phyloP scores from a whole-genome alignment of 2,797 vertebrate species.

The Takifugu rubripes region DNA sequence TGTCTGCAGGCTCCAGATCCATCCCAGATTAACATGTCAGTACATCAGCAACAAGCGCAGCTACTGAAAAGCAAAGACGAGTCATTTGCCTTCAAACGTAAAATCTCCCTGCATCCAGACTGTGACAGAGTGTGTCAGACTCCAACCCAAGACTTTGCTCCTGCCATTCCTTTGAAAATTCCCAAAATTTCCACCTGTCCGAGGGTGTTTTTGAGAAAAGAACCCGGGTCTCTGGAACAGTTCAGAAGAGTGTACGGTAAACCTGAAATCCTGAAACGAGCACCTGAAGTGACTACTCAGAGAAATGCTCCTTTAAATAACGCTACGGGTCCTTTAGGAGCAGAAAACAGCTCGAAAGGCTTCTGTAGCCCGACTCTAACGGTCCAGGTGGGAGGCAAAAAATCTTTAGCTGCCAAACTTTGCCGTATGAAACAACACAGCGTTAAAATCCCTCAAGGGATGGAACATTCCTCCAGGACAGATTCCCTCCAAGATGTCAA shows the following conservation, averaged over 20 bases:
- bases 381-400: conserved; percentile 32
- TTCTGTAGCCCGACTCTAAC: conserved; percentile 5
- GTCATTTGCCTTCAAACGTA: conserved; percentile 48
- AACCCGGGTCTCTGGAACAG: conserved; percentile 83
- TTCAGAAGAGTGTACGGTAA: conserved; percentile 84
- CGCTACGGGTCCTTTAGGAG: background rate
- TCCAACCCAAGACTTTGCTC: conserved; percentile 5
- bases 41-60: conserved; percentile 7
- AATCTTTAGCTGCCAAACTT: conserved; percentile 85
- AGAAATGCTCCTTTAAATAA: conserved; percentile 7
- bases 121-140: conserved; percentile 4
- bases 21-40: conserved; percentile 4
- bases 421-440: conserved; percentile 73
- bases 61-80: conserved; percentile 20
- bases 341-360: conserved; percentile 2
- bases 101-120: conserved; percentile 40
- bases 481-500: conserved; percentile 16
- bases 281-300: conserved; percentile 1
- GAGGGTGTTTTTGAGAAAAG: conserved; percentile 70
- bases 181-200: conserved; percentile 36
- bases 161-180: conserved; percentile 47
- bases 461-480: conserved; percentile 1
- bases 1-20: conserved; percentile 22
- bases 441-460: conserved; percentile 27
- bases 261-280: conserved; percentile 25